Conservation (phyloP, 2,888 invertebrate species). For the Lamellibrachia satsuma region DNA sequence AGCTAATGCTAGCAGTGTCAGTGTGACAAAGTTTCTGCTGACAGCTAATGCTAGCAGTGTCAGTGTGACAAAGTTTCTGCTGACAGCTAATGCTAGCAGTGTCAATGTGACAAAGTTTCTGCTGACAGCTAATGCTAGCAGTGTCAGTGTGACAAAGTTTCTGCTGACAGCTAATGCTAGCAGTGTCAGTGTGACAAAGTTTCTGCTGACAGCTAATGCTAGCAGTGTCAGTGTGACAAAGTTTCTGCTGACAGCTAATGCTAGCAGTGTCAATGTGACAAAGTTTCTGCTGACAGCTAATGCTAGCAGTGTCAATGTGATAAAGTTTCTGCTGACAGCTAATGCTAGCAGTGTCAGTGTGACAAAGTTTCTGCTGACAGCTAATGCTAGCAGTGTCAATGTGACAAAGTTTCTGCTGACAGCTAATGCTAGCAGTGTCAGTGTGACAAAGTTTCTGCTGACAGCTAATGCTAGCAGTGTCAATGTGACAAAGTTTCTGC, state of each 20-base stretch:
- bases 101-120: neutral
- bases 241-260: neutral
- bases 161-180: neutral
- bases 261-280: neutral
- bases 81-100: neutral
- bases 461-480: neutral
- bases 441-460: neutral
- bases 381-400: neutral
- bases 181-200: neutral
- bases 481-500: neutral
- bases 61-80: neutral
- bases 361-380: neutral
- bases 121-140: neutral
- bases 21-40: neutral
- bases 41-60: neutral
- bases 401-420: neutral
- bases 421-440: neutral
- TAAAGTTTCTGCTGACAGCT: neutral
- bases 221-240: neutral
- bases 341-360: neutral
- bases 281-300: neutral
- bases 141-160: neutral
- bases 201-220: neutral
- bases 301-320: neutral
- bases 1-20: neutral